These are phyloP conservation scores for Deroplatys truncata DNA, from an alignment of 2,888 invertebrate genomes.

Conservation along the genomic window DNA sequence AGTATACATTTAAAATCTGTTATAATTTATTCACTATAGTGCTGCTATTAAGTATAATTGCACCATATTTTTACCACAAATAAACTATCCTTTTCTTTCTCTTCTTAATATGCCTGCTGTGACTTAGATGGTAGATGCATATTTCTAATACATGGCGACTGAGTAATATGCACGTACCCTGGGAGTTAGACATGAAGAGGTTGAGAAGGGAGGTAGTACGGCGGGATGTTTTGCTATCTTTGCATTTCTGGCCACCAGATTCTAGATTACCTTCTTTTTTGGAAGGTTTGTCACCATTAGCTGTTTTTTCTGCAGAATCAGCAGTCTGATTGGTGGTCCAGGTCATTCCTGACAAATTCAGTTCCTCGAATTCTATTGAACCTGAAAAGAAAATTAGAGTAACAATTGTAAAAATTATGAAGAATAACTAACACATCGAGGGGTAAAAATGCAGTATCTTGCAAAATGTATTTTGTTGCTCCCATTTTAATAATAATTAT, in stretches of 20 bases:
- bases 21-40: no score
- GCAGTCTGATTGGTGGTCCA: slow-evolving; percentile 25
- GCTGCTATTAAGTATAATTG: no score
- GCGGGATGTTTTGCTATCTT: slow-evolving; percentile 69
- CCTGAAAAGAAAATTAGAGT: slow-evolving; percentile 38
- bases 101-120: not conserved
- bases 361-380: slow-evolving; percentile 48
- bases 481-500: no score
- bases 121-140: not conserved
- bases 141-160: not conserved
- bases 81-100: not conserved
- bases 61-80: no score
- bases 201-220: slow-evolving; percentile 92
- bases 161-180: slow-evolving; percentile 60
- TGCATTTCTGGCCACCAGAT: slow-evolving; percentile 38
- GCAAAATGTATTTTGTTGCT: no score
- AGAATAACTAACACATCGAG: not conserved
- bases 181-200: slow-evolving; percentile 93
- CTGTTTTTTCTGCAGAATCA: slow-evolving; percentile 34
- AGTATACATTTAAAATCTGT: no score
- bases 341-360: slow-evolving; percentile 32
- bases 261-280: slow-evolving; percentile 61
- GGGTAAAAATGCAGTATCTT: no score
- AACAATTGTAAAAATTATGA: not conserved
- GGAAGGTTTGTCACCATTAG: slow-evolving; percentile 48